These are phyloP conservation scores for Darevskia mixta DNA, from an alignment of 2,797 vertebrate species.

Conservation along the genomic window DNA sequence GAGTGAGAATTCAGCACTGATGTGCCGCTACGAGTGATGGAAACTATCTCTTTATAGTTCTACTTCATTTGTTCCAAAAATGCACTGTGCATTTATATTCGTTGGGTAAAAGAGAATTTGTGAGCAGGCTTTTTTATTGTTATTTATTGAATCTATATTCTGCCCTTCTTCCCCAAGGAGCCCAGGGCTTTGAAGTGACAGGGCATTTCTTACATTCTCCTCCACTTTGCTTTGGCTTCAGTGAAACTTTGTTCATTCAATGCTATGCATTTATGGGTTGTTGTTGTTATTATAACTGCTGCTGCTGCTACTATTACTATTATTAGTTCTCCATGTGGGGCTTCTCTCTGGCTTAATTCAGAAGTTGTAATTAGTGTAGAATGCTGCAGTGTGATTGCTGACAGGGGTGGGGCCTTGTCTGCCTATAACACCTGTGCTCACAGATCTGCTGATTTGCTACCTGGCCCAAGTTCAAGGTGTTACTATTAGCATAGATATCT, in stretches of 20 bases:
- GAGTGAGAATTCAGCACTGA: conserved; percentile 19
- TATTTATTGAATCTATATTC: too few species aligned
- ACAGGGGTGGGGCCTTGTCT: too few species aligned
- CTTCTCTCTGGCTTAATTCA: not conserved
- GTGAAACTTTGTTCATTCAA: not conserved
- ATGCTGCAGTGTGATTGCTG: too few species aligned
- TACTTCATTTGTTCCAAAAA: conserved; percentile 29
- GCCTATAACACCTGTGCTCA: too few species aligned
- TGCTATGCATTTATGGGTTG: not conserved
- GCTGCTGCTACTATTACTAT: not conserved
- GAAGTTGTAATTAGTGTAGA: too few species aligned
- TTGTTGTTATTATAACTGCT: too few species aligned
- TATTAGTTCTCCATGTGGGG: not conserved
- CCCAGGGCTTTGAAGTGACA: not conserved
- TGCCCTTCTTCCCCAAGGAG: too few species aligned
- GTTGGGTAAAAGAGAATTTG: not conserved
- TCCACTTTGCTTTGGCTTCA: not conserved
- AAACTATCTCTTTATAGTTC: not conserved
- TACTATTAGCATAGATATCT: not conserved
- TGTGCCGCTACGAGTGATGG: not conserved
- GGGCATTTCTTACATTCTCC: not conserved
- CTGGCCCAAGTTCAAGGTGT: not conserved
- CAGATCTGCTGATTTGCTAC: not conserved
- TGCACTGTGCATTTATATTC: not conserved
- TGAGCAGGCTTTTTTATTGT: not conserved